phyloP scores from a whole-genome alignment of 2,797 vertebrate genomes.

The Gorsachius magnificus region DNA sequence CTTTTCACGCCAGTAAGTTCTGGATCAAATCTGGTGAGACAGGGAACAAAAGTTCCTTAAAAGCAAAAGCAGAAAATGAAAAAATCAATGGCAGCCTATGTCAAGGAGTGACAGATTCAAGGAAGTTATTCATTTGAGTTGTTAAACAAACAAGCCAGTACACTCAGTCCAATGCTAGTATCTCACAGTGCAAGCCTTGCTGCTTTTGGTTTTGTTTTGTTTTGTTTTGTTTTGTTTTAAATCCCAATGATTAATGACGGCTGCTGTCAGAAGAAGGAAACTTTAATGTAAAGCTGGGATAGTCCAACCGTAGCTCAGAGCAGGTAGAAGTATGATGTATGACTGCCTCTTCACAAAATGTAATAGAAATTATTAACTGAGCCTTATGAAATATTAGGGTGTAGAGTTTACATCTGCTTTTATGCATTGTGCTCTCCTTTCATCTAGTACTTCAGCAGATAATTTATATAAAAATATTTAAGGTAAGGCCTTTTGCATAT shows the following conservation, averaged over 20 bases:
- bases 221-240: not conserved
- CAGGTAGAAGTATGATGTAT: not conserved
- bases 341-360: not conserved
- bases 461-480: constrained; percentile 6
- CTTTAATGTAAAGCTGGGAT: not conserved
- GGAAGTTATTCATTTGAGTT: not conserved
- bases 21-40: not conserved
- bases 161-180: not conserved
- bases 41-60: not conserved
- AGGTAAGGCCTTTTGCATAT: constrained; percentile 24
- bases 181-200: not conserved
- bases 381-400: not conserved
- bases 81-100: not conserved
- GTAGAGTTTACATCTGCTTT: constrained; percentile 1
- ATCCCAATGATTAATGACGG: not conserved
- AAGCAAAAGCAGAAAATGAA: not conserved
- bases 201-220: not conserved
- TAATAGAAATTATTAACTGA: not conserved
- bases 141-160: not conserved
- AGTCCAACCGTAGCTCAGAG: not conserved
- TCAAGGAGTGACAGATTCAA: not conserved
- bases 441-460: not conserved
- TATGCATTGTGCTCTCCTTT: not conserved
- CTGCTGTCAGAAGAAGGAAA: not conserved
- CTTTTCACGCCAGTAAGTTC: not conserved